Conservation (phyloP, 2,797 vertebrate genomes). For the Loris lydekkerianus region DNA sequence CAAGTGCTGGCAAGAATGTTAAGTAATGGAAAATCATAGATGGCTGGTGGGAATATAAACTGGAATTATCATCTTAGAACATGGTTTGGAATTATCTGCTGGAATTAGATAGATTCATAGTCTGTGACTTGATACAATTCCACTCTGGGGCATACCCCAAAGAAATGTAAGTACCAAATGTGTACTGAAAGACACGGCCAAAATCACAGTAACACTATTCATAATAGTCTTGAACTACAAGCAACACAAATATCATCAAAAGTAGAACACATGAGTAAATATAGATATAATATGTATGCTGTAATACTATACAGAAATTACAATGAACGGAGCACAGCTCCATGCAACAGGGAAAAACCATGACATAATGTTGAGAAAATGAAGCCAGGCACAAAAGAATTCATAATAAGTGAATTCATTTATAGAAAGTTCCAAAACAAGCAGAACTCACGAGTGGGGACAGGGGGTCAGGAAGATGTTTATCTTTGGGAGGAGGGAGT, state of each 20-base stretch:
- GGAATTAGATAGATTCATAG: background rate
- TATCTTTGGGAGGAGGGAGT: background rate
- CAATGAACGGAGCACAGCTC: background rate
- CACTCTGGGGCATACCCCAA: background rate
- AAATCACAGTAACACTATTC: background rate
- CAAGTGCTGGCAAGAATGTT: background rate
- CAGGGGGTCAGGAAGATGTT: background rate
- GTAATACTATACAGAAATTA: background rate
- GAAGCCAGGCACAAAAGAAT: background rate
- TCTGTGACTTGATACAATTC: background rate
- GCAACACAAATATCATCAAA: constrained; percentile 8
- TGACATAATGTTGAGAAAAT: background rate
- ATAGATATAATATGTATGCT: background rate
- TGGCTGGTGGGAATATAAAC: background rate
- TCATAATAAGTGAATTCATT: background rate
- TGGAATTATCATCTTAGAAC: background rate
- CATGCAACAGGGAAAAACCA: background rate
- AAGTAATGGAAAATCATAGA: background rate
- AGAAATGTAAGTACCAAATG: background rate
- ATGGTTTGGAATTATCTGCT: background rate
- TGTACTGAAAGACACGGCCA: background rate
- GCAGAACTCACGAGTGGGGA: background rate
- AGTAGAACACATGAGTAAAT: background rate
- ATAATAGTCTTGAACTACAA: background rate
- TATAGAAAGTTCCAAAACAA: background rate